Evolutionary conservation across 1,140 invertebrate genomes (phyloP), one percentile per base, ranked within the genome.

Genomic region (Hylyphantes graminicola): DNA sequence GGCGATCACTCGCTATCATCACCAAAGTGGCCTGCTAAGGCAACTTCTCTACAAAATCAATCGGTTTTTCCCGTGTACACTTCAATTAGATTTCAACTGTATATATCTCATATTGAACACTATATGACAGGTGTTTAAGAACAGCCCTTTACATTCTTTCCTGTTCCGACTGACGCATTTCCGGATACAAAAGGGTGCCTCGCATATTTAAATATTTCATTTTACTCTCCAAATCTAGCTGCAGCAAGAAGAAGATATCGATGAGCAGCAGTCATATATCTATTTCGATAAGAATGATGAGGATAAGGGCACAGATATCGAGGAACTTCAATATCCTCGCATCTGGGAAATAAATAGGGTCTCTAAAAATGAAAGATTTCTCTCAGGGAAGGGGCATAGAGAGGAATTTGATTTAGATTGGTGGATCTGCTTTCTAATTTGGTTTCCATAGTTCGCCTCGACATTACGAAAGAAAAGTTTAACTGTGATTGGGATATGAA

Each of bases 141-240:
- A 35, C 35, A 35, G 2, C 2, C 2, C 35, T 35, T 35, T 35
- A 35, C 5, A 35, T 35, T 35, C 35, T 35, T 35, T 17, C 59
- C 17, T 61, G 11, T 61, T 17, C 76, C 17, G 13, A 54, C 65
- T 80, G 59, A 70, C 65, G 64, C 63, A 70, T 59, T 70, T 61
- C 63, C 59, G 53, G 48, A 80, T 70, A 54, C 65, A 68, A 80
- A 35, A 35, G 35, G 65, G 67, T 80, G 63, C 77, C 65, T 59
- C 65, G 57, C 77, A 80, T 80, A 80, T 80, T 80, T 80, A 80
- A 80, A 80, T 80, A 80, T 80, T 80, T 80, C 77, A 80, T 80
- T 80, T 80, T 80, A n/a, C 77, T 65, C 21, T 35, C 17, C 10
- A 48, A 61, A 68, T 61, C 19, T 12, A 4, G 13, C 11, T 61